Conservation (phyloP, 2,888 invertebrate species). For the Nemotelus nigrinus region DNA sequence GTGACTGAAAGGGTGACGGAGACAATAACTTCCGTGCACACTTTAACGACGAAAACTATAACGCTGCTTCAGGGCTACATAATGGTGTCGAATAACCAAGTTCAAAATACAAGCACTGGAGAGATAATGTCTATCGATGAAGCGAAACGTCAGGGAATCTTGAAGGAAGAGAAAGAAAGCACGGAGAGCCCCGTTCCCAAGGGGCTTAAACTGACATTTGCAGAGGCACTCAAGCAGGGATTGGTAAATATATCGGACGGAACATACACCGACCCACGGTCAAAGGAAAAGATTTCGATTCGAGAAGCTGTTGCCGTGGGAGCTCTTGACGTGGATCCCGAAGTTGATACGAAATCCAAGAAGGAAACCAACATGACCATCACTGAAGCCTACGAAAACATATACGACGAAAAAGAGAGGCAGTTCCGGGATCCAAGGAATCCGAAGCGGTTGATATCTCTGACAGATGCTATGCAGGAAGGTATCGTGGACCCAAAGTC, state of each 20-base stretch:
- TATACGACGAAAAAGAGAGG: constrained; percentile 73
- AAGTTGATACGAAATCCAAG: neutral
- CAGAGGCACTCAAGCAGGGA: constrained; percentile 74
- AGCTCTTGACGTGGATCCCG: constrained; percentile 69
- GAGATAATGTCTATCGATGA: constrained; percentile 79
- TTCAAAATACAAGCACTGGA: constrained; percentile 78
- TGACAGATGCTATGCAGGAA: constrained; percentile 77
- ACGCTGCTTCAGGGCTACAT: constrained; percentile 78
- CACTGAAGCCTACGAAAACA: constrained; percentile 72
- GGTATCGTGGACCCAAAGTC: constrained; percentile 79
- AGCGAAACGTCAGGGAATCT: constrained; percentile 78
- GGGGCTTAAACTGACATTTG: constrained; percentile 73
- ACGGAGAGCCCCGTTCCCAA: constrained; percentile 74
- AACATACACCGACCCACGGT: constrained; percentile 75
- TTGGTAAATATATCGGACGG: constrained; percentile 73
- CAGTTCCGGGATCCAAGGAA: constrained; percentile 76
- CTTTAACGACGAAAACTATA: constrained; percentile 81
- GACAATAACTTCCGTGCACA: constrained; percentile 80
- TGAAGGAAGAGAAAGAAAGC: constrained; percentile 76
- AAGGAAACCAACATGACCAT: constrained; percentile 69
- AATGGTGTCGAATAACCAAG: constrained; percentile 74
- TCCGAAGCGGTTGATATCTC: constrained; percentile 72
- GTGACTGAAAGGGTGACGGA: constrained; percentile 80
- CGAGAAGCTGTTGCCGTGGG: constrained; percentile 79
- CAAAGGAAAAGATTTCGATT: constrained; percentile 74